phyloP scores from a whole-genome alignment of 2,113 vertebrate species.

The Pygoscelis adeliae region DNA sequence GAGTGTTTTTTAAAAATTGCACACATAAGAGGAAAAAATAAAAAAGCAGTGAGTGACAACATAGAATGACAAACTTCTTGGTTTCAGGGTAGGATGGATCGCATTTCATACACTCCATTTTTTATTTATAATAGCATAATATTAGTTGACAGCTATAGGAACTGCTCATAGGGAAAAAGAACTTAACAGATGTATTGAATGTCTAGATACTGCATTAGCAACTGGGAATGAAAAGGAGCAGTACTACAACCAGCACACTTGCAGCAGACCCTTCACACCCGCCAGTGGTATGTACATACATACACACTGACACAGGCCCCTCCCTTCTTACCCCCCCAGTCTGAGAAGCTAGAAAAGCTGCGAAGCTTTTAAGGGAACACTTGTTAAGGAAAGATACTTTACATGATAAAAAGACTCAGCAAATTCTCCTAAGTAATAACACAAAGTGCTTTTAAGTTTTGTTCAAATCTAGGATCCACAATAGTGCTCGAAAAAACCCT shows the following conservation, averaged over 20 bases:
- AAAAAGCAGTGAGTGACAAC: neutral
- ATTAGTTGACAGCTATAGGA: neutral
- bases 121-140: neutral
- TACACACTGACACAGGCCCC: neutral
- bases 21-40: neutral
- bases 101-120: neutral
- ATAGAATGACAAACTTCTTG: neutral
- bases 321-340: too few species aligned
- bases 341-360: neutral
- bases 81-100: neutral
- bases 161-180: neutral
- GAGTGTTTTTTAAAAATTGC: neutral
- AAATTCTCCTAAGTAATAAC: neutral
- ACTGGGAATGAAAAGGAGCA: neutral
- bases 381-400: neutral
- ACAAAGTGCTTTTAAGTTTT: neutral
- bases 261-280: neutral
- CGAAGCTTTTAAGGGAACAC: neutral
- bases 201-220: neutral
- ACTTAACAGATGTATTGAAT: neutral
- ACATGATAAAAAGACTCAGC: neutral
- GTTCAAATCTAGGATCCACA: neutral
- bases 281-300: fast-evolving
- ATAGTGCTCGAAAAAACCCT: fast-evolving
- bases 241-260: neutral